phyloP scores from a whole-genome alignment of 2,113 vertebrate species.

The Proteles cristata region DNA sequence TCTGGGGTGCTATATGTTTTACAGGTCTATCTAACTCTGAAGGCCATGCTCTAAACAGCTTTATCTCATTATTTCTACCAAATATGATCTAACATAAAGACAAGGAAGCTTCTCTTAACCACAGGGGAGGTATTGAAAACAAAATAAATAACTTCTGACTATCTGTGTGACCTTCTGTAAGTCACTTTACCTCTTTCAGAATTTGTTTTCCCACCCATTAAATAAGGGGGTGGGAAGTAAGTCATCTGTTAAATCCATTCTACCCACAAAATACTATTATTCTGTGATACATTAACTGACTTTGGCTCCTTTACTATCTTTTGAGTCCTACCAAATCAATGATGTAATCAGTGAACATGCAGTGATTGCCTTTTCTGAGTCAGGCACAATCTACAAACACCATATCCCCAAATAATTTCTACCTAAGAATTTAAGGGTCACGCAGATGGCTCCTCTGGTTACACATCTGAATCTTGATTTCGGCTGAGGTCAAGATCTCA shows the following conservation, averaged over 20 bases:
- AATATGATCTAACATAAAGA: not conserved
- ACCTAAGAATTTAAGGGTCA: not conserved
- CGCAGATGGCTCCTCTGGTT: too few species aligned
- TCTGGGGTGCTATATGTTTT: not conserved
- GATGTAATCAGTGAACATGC: not conserved
- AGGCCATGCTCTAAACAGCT: not conserved
- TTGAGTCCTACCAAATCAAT: slow-evolving; percentile 45
- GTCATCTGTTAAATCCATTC: not conserved
- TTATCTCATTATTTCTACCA: not conserved
- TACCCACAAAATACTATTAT: not conserved
- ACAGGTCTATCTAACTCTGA: not conserved
- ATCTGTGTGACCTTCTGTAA: not conserved
- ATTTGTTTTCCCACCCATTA: not conserved
- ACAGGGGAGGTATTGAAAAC: not conserved
- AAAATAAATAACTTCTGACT: not conserved
- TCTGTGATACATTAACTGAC: not conserved
- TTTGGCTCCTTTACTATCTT: not conserved
- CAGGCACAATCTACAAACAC: slow-evolving; percentile 11
- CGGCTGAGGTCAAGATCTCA: too few species aligned
- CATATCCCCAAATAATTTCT: not conserved
- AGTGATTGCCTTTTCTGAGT: not conserved
- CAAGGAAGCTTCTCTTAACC: not conserved
- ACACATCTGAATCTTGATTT: too few species aligned
- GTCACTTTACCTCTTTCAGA: not conserved
- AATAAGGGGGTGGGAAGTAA: not conserved